Percentiles rank a stretch among this genome's conserved stretches.
phyloP scores from a whole-genome alignment of 2,888 invertebrate species.

The Chromoteleia sp. region DNA sequence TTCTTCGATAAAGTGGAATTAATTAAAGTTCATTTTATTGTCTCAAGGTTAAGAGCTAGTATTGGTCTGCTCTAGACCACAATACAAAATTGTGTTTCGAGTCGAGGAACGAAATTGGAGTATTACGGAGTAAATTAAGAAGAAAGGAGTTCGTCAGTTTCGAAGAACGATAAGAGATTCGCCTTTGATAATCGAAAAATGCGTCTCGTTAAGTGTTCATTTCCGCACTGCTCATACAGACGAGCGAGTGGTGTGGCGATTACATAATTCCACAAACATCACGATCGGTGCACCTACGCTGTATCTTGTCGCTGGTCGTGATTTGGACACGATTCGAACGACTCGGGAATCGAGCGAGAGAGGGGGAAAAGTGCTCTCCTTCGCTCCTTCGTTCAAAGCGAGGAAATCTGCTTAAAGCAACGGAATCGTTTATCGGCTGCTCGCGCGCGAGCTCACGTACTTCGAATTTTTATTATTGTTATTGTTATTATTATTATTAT shows the following conservation, averaged over 20 bases:
- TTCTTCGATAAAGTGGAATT: conserved; percentile 1
- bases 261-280: not conserved
- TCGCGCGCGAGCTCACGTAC: not conserved
- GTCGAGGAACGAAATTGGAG: no score
- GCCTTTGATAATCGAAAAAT: no score
- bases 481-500: no score
- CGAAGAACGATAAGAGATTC: no score
- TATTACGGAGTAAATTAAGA: no score
- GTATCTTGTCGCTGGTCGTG: not conserved
- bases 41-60: not conserved
- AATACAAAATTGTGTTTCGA: no score
- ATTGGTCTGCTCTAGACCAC: no score
- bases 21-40: not conserved
- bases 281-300: conserved; percentile 4
- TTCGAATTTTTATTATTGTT: no score
- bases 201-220: no score
- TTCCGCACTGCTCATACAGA: not conserved
- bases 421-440: not conserved
- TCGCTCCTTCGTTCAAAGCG: not conserved
- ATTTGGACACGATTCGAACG: conserved; percentile 16
- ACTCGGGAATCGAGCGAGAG: not conserved
- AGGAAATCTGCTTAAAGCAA: not conserved
- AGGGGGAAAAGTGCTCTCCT: not conserved
- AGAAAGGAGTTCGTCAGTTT: no score
- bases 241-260: not conserved